Evolutionary conservation across 2,888 invertebrate genomes (phyloP), one percentile per base, ranked within the genome.

Genomic region (Sarcophaga subvicina): DNA sequence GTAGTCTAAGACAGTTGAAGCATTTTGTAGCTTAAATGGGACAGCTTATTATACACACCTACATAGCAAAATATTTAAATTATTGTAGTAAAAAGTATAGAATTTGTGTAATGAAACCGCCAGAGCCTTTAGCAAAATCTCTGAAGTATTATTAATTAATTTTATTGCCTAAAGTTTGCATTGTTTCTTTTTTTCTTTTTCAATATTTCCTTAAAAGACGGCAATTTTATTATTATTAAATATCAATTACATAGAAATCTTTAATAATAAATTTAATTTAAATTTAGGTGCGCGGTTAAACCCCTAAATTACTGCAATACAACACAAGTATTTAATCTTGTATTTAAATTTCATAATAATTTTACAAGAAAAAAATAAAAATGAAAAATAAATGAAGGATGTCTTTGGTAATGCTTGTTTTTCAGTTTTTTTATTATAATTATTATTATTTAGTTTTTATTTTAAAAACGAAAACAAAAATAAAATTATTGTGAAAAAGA

Each of bases 151-250:
- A 37, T 37, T 37, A 37, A 37, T 37, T 37, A 37, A 37, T 37
- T 37, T 37, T 37, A 0, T 10, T 10, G 37, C 10, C 8, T 10
- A 11, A 27, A 66, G 37, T 27, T 10, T 66, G 37, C n/a, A 3
- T 37, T 4, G 45, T 2, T 37, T 4, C 0, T 66, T 2, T 66
- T 10, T 66, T 37, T n/a, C n/a, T n/a, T 2, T 66, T 37, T 2
- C 14, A 3, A 27, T 27, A 2, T 66, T 66, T 66, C n/a, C 37
- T 37, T 6, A 37, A n/a, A 66, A 37, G 2, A 37, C 4, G n/a
- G n/a, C 66, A 37, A 66, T 66, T 37, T 37, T 66, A 37, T 37
- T 37, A 66, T 27, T 37, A 66, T 25, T 63, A 63, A 66, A 66
- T 66, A 37, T n/a, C 66, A 37, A 66, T 37, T 54, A 54, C 14